Evolutionary conservation across 1,140 invertebrate genomes (phyloP), one percentile per base, ranked within the genome.

Genomic region (Chironomus striatipennis): DNA sequence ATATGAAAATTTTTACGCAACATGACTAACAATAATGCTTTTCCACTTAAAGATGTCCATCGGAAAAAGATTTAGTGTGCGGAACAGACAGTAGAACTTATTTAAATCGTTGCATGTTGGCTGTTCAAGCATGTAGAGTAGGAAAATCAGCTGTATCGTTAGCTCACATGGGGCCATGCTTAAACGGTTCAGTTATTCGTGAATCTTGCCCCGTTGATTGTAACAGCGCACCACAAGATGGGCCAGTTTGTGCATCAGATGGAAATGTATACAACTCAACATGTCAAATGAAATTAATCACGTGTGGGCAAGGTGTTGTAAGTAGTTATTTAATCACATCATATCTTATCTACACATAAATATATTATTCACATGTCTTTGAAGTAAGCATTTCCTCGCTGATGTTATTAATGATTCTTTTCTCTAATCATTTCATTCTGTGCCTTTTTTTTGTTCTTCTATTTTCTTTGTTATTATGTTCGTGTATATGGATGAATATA

Each of bases 261-360:
- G 94, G 95, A 42, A 94, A 94, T 78, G 94, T 96, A 0, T 98
- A 98, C 85, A 92, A 91, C 78, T 97, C 91, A 75, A 95, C 93
- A 7, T 98, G 96, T 80, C 91, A 95, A 77, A 95, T 98, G 92
- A 94, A 94, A 79, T 85, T 93, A 73, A 84, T 92, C 5, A 96
- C 94, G 67, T 96, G 94, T 83, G 92, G 93, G 90, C 90, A 92
- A 85, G 90, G 91, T 42, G 90, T 92, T n/a, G 87, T 75, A 47
- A 74, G 74, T 74, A 67, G 7, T 18, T 34, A 34, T 34, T 34
- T 34, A 34, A 34, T 34, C 24, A 34, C 24, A 34, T 34, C 24
- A 34, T 34, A 34, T 34, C 24, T 34, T 34, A 12, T 12, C 74
- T 70, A 5, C 17, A 43, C n/a, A 42, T 24, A 43, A 17, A 57